Percentiles rank a stretch among this genome's conserved stretches.
phyloP scores from a whole-genome alignment of 2,113 vertebrate species.

The Probosciger aterrimus region DNA sequence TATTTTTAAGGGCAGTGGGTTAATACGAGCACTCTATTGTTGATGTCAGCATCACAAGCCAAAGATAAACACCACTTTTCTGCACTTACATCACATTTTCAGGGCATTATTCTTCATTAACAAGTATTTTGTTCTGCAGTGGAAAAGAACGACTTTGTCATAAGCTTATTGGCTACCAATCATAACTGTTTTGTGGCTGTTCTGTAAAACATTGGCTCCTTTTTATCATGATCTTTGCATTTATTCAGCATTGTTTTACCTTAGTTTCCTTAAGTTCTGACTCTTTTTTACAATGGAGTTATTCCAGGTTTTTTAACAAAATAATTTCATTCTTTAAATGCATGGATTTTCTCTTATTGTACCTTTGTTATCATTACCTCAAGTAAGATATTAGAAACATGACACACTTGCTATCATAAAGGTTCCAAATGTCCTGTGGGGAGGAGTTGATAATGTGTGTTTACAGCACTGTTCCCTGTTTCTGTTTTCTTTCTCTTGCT shows the following conservation, averaged over 20 bases:
- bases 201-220: not conserved
- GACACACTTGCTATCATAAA: not conserved
- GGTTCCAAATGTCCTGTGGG: not conserved
- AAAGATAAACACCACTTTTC: constrained; percentile 66
- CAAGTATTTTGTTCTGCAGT: constrained; percentile 32
- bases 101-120: constrained; percentile 68
- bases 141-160: constrained; percentile 17
- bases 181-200: not conserved
- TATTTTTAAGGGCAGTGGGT: constrained; percentile 70
- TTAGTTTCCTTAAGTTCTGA: not conserved
- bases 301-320: not conserved
- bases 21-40: constrained; percentile 58
- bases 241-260: not conserved
- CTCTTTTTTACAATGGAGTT: not conserved
- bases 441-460: not conserved
- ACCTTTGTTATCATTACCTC: not conserved
- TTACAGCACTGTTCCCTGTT: not conserved
- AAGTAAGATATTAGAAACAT: not conserved
- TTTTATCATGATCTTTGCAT: not conserved
- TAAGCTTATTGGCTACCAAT: not conserved
- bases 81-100: constrained; percentile 56
- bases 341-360: not conserved
- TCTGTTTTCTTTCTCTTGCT: constrained; percentile 27
- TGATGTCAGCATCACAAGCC: constrained; percentile 64
- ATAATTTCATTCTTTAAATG: not conserved